Conservation (phyloP, 2,888 invertebrate species). For the Carabus problematicus region DNA sequence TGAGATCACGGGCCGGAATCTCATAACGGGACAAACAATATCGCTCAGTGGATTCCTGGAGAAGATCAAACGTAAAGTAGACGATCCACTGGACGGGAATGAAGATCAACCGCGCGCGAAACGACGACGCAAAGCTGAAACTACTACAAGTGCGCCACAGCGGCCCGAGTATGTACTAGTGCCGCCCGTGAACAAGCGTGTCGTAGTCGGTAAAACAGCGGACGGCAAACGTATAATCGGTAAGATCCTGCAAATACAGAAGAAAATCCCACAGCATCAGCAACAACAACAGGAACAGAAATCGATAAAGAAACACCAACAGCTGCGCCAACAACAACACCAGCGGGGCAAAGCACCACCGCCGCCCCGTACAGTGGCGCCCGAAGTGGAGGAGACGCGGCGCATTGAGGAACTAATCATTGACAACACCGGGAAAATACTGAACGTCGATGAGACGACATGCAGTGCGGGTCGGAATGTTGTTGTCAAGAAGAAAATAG, state of each 20-base stretch:
- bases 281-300: background rate
- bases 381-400: slow-evolving; percentile 1
- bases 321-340: background rate
- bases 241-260: slow-evolving; percentile 46
- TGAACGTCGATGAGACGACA: background rate
- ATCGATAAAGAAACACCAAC: background rate
- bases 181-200: slow-evolving; percentile 23
- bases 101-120: slow-evolving; percentile 31
- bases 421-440: slow-evolving; percentile 7
- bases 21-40: slow-evolving; percentile 47
- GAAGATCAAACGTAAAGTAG: slow-evolving; percentile 36
- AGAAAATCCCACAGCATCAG: slow-evolving; percentile 14
- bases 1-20: slow-evolving; percentile 45
- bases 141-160: background rate
- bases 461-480: background rate
- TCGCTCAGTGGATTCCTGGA: slow-evolving; percentile 45
- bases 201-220: slow-evolving; percentile 43
- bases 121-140: slow-evolving; percentile 6
- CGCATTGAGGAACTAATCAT: background rate
- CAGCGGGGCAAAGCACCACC: too few species aligned
- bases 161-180: slow-evolving; percentile 11
- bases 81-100: background rate
- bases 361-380: background rate
- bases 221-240: slow-evolving; percentile 47
- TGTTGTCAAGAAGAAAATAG: slow-evolving; percentile 44